Percentiles rank a stretch among this genome's conserved stretches.
phyloP scores from a whole-genome alignment of 1,140 invertebrate genomes.

The Palaemon carinicauda region DNA sequence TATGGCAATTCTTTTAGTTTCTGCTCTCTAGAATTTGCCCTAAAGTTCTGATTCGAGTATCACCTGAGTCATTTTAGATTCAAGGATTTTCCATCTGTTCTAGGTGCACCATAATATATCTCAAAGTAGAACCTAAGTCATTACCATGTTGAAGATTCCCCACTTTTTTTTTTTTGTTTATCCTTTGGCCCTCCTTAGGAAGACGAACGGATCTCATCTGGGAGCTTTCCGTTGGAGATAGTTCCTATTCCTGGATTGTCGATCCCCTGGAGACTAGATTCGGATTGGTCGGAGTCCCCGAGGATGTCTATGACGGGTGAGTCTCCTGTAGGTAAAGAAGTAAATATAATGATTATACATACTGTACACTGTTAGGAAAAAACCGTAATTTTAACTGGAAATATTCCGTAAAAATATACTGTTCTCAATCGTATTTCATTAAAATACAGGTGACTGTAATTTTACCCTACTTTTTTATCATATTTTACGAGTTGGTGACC shows the following conservation, averaged over 20 bases:
- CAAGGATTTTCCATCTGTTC: not conserved
- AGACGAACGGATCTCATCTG: not conserved
- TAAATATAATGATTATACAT: not conserved
- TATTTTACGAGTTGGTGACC: no score
- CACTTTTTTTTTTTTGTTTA: not conserved
- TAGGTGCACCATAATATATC: not conserved
- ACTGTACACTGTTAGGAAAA: no score
- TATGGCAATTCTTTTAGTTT: no score
- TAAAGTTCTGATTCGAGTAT: not conserved
- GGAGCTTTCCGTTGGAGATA: not conserved
- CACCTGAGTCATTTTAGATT: not conserved
- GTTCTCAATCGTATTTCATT: no score
- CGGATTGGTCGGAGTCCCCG: not conserved
- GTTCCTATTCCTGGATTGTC: slow-evolving; percentile 15
- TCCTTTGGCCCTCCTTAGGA: not conserved
- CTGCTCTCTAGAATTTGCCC: no score
- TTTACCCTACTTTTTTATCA: no score
- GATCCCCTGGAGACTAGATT: not conserved
- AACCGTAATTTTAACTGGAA: no score
- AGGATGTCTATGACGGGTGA: not conserved
- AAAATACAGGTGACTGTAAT: no score
- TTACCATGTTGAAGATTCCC: not conserved
- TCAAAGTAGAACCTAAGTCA: no score
- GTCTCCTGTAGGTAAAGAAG: not conserved
- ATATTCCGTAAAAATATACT: no score